These are phyloP conservation scores for Luidia sarsii DNA, from an alignment of 53 echinoderm and acorn worm genomes.

Conservation along the genomic window DNA sequence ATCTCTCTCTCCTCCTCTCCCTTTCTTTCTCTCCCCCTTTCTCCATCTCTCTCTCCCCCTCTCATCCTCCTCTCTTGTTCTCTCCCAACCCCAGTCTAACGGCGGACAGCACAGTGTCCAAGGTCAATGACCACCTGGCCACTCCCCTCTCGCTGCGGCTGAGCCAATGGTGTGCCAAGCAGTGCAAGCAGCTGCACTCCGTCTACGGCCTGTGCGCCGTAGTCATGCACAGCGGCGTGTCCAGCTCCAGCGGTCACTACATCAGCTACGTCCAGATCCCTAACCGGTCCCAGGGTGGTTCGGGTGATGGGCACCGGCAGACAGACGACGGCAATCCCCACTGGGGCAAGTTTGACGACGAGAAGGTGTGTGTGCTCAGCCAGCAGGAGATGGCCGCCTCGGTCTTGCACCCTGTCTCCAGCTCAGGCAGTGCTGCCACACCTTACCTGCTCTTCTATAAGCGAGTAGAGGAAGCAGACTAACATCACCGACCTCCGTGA, in stretches of 20 bases:
- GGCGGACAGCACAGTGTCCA: slow-evolving; percentile 89
- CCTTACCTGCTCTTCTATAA: slow-evolving; percentile 91
- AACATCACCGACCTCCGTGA: too few relatives aligned
- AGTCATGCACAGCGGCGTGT: slow-evolving; percentile 92
- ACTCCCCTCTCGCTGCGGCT: slow-evolving; percentile 76
- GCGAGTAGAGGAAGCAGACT: slow-evolving; percentile 26
- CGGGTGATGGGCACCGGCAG: not conserved
- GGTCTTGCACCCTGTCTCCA: slow-evolving; percentile 64
- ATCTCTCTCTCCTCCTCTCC: too few relatives aligned
- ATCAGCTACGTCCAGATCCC: slow-evolving; percentile 86
- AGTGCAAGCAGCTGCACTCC: slow-evolving; percentile 65
- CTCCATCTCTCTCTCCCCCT: too few relatives aligned
- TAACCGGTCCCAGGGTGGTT: not conserved
- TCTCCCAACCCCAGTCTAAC: slow-evolving; percentile 82
- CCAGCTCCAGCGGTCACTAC: slow-evolving; percentile 98
- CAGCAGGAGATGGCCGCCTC: slow-evolving; percentile 71
- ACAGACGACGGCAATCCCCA: not conserved
- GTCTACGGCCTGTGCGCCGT: slow-evolving; percentile 74
- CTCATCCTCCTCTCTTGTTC: too few relatives aligned
- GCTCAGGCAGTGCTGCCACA: slow-evolving; percentile 66
- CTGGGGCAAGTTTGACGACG: slow-evolving; percentile 96
- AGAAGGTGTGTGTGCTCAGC: slow-evolving; percentile 66
- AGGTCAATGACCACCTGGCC: slow-evolving; percentile 89
- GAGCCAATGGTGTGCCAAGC: slow-evolving; percentile 84
- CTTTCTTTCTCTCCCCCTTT: too few relatives aligned